phyloP scores from a whole-genome alignment of 2,888 invertebrate genomes.

The Colostygia pectinataria region DNA sequence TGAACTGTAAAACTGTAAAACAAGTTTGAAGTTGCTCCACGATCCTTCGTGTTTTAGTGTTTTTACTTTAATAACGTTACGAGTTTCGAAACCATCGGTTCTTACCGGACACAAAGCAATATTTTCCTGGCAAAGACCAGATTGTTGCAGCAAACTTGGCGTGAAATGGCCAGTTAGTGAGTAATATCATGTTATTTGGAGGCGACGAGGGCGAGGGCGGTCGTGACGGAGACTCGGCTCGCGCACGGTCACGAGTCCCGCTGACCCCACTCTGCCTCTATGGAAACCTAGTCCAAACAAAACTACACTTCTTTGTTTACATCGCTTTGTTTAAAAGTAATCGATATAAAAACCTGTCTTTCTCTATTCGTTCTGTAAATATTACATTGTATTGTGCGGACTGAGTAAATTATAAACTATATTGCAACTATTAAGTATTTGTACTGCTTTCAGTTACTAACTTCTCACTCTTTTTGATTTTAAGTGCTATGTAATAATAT shows the following conservation, averaged over 20 bases:
- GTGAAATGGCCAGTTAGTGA: constrained; percentile 81
- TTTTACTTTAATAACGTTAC: constrained; percentile 6
- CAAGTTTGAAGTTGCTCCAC: too few relatives aligned
- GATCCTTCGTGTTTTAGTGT: too few relatives aligned
- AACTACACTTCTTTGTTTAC: constrained; percentile 21
- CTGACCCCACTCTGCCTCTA: constrained; percentile 60
- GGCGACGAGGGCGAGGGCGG: constrained; percentile 66
- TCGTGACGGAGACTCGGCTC: constrained; percentile 66
- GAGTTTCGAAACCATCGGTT: constrained; percentile 18
- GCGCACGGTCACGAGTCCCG: constrained; percentile 74
- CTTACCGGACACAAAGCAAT: constrained; percentile 30
- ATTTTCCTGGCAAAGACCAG: constrained; percentile 38
- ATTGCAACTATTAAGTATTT: too few relatives aligned
- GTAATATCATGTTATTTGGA: constrained; percentile 79
- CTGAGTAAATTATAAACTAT: too few relatives aligned
- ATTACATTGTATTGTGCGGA: too few relatives aligned
- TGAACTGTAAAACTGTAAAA: too few relatives aligned
- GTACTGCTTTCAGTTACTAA: too few relatives aligned
- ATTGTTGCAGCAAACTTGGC: constrained; percentile 63
- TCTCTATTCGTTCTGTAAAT: too few relatives aligned
- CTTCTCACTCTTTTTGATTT: too few relatives aligned
- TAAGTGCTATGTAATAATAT: too few relatives aligned
- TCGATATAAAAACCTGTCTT: not conserved
- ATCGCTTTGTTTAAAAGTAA: constrained; percentile 18
- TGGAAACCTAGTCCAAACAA: constrained; percentile 26